phyloP scores from a whole-genome alignment of 2,888 invertebrate genomes.

The Eupithecia subumbrata region DNA sequence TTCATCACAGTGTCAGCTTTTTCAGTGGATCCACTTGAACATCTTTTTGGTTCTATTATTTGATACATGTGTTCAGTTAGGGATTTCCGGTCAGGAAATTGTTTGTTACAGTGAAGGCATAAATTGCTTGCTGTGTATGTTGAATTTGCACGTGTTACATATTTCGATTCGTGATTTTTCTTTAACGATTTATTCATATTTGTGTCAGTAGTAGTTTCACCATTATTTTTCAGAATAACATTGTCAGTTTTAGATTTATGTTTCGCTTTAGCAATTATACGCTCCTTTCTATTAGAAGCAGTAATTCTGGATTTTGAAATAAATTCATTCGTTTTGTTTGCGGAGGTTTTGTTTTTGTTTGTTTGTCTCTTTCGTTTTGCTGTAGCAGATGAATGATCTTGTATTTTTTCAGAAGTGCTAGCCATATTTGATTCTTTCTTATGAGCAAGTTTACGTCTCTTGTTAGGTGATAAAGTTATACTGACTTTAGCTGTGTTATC shows the following conservation, averaged over 20 bases:
- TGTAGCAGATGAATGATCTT: neutral
- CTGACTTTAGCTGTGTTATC: neutral
- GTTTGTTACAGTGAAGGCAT: constrained; percentile 66
- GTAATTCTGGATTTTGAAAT: neutral
- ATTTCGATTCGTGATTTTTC: constrained; percentile 5
- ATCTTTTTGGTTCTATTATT: constrained; percentile 53
- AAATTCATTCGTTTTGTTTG: neutral
- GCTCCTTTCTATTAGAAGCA: constrained; percentile 7
- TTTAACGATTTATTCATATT: neutral
- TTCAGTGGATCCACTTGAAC: constrained; percentile 5
- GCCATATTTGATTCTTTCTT: neutral
- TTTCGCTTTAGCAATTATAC: neutral
- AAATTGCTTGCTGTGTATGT: constrained; percentile 28
- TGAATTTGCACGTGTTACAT: constrained; percentile 16
- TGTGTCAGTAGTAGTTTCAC: neutral
- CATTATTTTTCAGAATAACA: neutral
- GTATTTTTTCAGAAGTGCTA: neutral
- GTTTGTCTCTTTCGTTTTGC: neutral
- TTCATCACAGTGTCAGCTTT: neutral
- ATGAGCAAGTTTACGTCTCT: constrained; percentile 10
- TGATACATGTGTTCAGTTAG: constrained; percentile 71
- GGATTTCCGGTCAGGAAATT: constrained; percentile 56
- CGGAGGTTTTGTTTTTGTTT: too few species aligned
- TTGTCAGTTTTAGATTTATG: neutral
- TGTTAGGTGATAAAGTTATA: neutral